phyloP scores from a whole-genome alignment of 1,140 invertebrate species.

The Caerostris extrusa region DNA sequence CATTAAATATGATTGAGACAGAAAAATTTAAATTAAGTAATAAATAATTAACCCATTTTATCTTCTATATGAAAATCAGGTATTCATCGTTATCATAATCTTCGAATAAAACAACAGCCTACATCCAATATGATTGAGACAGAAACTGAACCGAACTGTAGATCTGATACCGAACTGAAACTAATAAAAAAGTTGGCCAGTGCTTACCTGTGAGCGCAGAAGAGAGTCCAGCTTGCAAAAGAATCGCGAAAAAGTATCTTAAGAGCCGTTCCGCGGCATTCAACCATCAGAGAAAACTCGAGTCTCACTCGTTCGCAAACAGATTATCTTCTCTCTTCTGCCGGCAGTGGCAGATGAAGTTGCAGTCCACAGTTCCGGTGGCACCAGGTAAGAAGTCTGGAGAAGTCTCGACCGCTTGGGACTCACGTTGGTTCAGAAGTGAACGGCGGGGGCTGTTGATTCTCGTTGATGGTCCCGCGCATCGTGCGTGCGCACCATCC shows the following conservation, averaged over 20 bases:
- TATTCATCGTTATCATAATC: no score
- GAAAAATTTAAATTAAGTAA: no score
- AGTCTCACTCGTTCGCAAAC: background rate
- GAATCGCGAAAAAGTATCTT: slow-evolving; percentile 70
- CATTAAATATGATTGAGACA: no score
- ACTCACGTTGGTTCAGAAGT: slow-evolving; percentile 48
- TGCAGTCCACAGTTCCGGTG: background rate
- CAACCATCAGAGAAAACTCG: slow-evolving; percentile 63
- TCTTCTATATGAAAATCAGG: no score
- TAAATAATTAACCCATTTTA: no score
- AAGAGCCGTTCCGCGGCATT: slow-evolving; percentile 46
- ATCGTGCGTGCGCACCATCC: background rate
- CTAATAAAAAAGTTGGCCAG: no score
- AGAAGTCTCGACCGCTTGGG: slow-evolving; percentile 12
- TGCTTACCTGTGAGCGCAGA: slow-evolving; percentile 38
- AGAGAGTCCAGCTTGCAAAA: slow-evolving; percentile 47
- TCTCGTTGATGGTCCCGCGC: slow-evolving; percentile 60
- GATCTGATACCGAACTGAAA: no score
- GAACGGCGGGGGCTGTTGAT: slow-evolving; percentile 55
- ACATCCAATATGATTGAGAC: no score
- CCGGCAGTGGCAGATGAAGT: background rate
- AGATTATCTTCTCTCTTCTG: background rate
- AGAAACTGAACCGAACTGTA: no score
- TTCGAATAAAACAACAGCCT: no score
- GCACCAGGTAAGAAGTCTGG: background rate